A percentile compares a stretch with the other conserved stretches of the same genome.
Evolutionary conservation across 2,888 invertebrate genomes (phyloP).

Genomic region (Drosophila fulvimacula): DNA sequence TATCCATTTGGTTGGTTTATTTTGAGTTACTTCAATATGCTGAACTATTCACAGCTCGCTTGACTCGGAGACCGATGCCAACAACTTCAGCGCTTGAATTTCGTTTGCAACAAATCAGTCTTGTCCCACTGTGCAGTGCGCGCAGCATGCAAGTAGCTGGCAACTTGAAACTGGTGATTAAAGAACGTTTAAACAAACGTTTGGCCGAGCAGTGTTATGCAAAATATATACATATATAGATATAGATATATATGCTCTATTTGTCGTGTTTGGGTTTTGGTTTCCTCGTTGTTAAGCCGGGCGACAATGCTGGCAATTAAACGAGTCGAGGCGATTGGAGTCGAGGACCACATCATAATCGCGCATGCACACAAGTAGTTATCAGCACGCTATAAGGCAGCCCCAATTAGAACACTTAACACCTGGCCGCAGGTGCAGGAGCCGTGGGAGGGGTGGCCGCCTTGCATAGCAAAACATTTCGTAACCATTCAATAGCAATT

Average conservation of each 20-base stretch:
- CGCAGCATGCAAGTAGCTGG: neutral
- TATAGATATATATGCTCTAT: neutral
- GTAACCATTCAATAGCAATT: constrained; percentile 41
- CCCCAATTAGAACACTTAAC: constrained; percentile 60
- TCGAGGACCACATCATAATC: constrained; percentile 20
- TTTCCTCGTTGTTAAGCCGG: constrained; percentile 39
- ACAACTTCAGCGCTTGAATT: neutral
- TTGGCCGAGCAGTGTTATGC: constrained; percentile 16
- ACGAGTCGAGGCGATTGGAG: neutral
- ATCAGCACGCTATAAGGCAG: constrained; percentile 47
- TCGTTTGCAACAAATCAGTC: neutral
- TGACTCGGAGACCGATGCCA: too few species aligned
- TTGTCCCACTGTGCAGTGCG: constrained; percentile 26
- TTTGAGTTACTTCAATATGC: too few species aligned
- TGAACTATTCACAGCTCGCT: too few species aligned
- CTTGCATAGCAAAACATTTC: constrained; percentile 39
- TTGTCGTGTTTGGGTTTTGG: constrained; percentile 16
- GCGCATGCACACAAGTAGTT: constrained; percentile 14
- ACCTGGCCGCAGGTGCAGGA: constrained; percentile 10
- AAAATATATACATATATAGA: neutral
- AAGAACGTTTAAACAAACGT: constrained; percentile 50
- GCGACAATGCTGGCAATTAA: constrained; percentile 32
- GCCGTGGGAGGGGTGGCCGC: neutral
- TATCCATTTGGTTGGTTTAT: too few species aligned
- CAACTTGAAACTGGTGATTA: constrained; percentile 25